These are phyloP conservation scores for Diabrotica undecimpunctata DNA, from an alignment of 1,140 invertebrate genomes.

Conservation along the genomic window DNA sequence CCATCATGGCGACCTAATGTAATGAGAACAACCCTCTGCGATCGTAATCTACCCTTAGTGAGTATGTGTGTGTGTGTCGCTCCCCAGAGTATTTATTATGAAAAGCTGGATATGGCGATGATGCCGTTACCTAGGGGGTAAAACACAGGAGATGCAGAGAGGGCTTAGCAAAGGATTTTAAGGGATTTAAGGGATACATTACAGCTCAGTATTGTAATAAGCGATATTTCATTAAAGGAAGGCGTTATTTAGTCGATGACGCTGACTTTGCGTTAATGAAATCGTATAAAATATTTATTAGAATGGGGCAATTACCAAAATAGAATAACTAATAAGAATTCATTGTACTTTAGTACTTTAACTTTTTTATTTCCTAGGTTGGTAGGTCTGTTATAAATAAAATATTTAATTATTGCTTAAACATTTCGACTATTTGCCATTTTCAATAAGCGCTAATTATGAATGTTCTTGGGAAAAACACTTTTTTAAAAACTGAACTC, in stretches of 20 bases:
- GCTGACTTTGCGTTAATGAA: no score
- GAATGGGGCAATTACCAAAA: no score
- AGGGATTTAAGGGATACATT: not conserved
- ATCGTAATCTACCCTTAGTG: conserved; percentile 11
- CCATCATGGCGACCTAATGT: conserved; percentile 19
- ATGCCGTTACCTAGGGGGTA: not conserved
- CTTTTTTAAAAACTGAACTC: no score
- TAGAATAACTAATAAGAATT: no score
- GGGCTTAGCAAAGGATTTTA: conserved; percentile 4
- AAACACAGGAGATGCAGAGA: not conserved
- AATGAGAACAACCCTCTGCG: conserved; percentile 18
- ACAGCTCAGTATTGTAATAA: not conserved
- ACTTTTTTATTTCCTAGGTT: no score
- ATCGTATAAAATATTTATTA: no score
- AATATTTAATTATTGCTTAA: no score
- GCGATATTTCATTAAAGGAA: not conserved
- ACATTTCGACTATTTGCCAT: no score
- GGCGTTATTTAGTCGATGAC: not conserved
- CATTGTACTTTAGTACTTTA: no score
- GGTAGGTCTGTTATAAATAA: no score
- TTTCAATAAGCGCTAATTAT: no score
- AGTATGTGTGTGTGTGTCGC: conserved; percentile 4
- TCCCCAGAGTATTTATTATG: conserved; percentile 11
- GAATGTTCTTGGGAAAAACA: no score
- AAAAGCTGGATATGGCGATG: conserved; percentile 5